phyloP scores from a whole-genome alignment of 2,113 vertebrate species.

The Muntiacus muntjak region DNA sequence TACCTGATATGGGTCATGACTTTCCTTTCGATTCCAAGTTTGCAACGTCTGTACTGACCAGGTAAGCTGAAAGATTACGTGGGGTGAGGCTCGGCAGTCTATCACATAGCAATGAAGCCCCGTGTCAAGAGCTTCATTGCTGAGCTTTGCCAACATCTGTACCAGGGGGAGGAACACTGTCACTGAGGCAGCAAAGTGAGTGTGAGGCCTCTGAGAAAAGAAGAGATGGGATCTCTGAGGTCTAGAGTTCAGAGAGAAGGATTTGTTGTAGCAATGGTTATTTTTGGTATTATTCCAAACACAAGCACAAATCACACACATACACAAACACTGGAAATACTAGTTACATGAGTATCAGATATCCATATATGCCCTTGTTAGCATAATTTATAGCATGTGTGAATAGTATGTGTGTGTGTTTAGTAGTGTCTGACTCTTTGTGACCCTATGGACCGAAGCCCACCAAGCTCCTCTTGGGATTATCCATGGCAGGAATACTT shows the following conservation, averaged over 20 bases:
- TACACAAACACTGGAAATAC: not conserved
- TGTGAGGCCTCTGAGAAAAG: not conserved
- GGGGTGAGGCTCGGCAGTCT: not conserved
- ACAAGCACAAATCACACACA: not conserved
- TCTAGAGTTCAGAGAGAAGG: not conserved
- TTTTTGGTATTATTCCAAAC: not conserved
- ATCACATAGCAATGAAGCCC: not conserved
- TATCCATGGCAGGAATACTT: not conserved
- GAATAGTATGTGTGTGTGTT: not conserved
- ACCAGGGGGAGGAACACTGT: not conserved
- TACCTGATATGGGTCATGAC: not conserved
- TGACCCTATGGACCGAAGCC: not conserved
- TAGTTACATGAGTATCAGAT: not conserved
- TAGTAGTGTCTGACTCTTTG: not conserved
- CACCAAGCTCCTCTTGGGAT: not conserved
- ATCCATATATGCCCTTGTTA: not conserved
- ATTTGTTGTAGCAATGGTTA: not conserved
- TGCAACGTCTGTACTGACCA: not conserved
- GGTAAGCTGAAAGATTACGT: not conserved
- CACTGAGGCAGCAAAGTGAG: not conserved
- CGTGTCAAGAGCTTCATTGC: not conserved
- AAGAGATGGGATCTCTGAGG: not conserved
- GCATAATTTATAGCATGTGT: not conserved
- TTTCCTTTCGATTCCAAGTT: not conserved
- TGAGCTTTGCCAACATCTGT: not conserved